These are phyloP conservation scores for Sylvilagus floridanus DNA, from an alignment of 2,797 vertebrate genomes.

Conservation along the genomic window DNA sequence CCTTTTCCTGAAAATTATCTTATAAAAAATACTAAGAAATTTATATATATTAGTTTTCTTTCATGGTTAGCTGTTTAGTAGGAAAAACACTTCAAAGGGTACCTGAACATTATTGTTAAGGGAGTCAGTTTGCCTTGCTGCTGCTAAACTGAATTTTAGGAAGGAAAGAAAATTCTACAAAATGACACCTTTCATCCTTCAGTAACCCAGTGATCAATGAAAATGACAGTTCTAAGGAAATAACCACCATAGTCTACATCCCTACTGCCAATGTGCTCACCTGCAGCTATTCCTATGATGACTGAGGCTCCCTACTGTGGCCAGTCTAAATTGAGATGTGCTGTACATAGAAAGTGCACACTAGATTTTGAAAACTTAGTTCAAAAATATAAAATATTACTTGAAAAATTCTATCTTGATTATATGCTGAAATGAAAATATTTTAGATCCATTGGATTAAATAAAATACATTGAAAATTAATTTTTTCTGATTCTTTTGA, in stretches of 20 bases:
- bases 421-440: background rate
- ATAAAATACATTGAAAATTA: conserved; percentile 53
- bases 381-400: background rate
- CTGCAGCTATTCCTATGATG: background rate
- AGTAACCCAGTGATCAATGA: background rate
- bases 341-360: background rate
- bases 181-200: background rate
- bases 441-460: background rate
- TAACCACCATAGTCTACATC: background rate
- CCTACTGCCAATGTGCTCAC: background rate
- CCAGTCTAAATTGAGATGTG: background rate
- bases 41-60: background rate
- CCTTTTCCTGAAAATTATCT: conserved; percentile 25
- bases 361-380: background rate
- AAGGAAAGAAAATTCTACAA: background rate
- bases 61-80: background rate
- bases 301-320: background rate
- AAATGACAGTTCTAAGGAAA: background rate
- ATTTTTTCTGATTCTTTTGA: conserved; percentile 21
- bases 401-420: conserved; percentile 15
- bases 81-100: background rate
- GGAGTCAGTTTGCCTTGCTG: background rate
- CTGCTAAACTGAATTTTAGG: conserved; percentile 16
- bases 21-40: conserved; percentile 22
- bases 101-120: background rate